A percentile compares a stretch with the other conserved stretches of the same genome.
Evolutionary conservation across 2,888 invertebrate species (phyloP).

Genomic region (Xanthorhoe designata): DNA sequence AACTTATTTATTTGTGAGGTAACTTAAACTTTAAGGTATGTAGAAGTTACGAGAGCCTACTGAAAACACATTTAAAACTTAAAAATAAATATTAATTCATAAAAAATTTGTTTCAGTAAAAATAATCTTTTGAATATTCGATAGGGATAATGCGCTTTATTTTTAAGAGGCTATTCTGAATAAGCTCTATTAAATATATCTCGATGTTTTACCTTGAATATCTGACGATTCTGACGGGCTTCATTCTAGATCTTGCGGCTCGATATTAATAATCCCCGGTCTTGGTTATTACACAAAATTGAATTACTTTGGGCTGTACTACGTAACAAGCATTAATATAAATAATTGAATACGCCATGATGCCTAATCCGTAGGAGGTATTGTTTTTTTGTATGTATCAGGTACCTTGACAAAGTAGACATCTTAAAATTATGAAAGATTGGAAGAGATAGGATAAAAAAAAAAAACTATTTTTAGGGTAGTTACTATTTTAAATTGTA

Average conservation of each 20-base stretch:
- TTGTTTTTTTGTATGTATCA: too few species aligned
- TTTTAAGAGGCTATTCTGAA: constrained; percentile 12
- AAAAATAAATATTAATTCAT: too few species aligned
- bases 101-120: background rate
- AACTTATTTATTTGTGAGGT: too few species aligned
- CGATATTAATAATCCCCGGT: constrained; percentile 30
- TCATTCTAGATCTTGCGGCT: constrained; percentile 31
- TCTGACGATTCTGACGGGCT: constrained; percentile 26
- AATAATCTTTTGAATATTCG: constrained; percentile 9
- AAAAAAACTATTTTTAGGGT: too few species aligned
- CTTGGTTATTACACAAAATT: constrained; percentile 23
- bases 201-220: constrained; percentile 24
- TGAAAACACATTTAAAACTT: too few species aligned
- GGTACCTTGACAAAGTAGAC: too few species aligned
- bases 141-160: background rate
- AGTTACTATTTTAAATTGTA: too few species aligned
- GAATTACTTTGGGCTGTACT: constrained; percentile 21
- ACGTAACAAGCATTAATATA: background rate
- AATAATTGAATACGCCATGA: background rate
- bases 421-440: too few species aligned
- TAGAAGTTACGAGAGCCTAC: too few species aligned
- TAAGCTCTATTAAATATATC: constrained; percentile 26
- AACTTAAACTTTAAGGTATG: too few species aligned
- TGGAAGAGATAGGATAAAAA: too few species aligned
- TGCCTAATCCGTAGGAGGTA: too few species aligned